phyloP scores from a whole-genome alignment of 2,888 invertebrate species.

The Crioceris asparagi region DNA sequence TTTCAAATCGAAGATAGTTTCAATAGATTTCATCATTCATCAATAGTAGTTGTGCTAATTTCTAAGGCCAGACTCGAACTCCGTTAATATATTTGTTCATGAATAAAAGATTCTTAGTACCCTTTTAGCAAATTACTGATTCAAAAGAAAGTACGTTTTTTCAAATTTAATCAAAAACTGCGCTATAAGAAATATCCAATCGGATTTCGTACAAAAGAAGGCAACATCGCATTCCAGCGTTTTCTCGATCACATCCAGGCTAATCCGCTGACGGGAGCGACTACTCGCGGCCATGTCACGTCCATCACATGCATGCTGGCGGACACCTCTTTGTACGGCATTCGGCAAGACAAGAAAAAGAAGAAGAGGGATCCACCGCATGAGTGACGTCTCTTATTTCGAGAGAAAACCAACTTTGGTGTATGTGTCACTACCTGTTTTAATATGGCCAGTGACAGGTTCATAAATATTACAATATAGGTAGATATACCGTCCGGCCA shows the following conservation, averaged over 20 bases:
- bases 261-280: conserved; percentile 30
- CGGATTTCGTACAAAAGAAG: too few species aligned
- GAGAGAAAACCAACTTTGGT: conserved; percentile 12
- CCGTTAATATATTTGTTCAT: too few species aligned
- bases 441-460: conserved; percentile 13
- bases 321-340: conserved; percentile 25
- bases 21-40: too few species aligned
- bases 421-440: conserved; percentile 13
- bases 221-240: conserved; percentile 8
- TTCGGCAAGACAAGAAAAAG: conserved; percentile 11
- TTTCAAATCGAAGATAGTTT: too few species aligned
- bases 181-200: too few species aligned
- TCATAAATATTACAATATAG: conserved; percentile 15
- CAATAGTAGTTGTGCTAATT: too few species aligned
- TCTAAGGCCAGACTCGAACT: too few species aligned
- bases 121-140: too few species aligned
- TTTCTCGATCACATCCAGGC: conserved; percentile 7
- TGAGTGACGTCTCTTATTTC: conserved; percentile 17
- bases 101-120: too few species aligned
- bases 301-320: conserved; percentile 31
- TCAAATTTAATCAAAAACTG: too few species aligned
- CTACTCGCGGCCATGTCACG: conserved; percentile 33
- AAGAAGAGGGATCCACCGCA: conserved; percentile 11
- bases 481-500: too few species aligned
- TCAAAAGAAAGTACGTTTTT: too few species aligned